Evolutionary conservation across 2,113 vertebrate genomes (phyloP).

Genomic region (Cinclus cinclus): DNA sequence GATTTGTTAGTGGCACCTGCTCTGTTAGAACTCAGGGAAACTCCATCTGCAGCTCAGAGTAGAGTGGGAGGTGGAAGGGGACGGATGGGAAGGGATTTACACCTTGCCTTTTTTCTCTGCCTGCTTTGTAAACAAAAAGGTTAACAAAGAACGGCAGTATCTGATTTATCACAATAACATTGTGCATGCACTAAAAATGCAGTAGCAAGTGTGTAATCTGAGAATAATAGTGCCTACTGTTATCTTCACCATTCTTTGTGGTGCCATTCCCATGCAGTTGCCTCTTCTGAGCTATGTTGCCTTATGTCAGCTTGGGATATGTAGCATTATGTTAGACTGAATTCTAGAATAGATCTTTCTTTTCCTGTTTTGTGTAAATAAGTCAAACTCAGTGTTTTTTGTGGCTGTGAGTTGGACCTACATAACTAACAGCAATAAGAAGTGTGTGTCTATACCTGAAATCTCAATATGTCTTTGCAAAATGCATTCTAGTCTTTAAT

Average conservation of each 20-base stretch:
- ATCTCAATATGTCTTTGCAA: neutral
- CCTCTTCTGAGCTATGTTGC: neutral
- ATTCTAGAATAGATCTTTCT: neutral
- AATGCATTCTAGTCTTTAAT: neutral
- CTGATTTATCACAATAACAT: neutral
- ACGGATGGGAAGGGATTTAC: neutral
- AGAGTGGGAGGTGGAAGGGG: neutral
- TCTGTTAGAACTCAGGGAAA: neutral
- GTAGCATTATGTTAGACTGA: neutral
- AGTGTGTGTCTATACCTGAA: neutral
- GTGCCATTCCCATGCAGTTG: neutral
- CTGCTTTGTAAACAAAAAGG: neutral
- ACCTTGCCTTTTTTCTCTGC: neutral
- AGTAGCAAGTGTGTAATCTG: neutral
- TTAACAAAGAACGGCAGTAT: neutral
- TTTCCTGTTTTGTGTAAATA: neutral
- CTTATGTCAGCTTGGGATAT: neutral
- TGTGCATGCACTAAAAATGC: neutral
- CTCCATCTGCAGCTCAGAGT: neutral
- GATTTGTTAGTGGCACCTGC: neutral
- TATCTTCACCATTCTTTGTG: neutral
- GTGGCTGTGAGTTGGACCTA: neutral
- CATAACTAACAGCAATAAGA: neutral
- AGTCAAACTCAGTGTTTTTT: neutral
- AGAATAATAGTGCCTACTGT: neutral